Evolutionary conservation across 2,113 vertebrate genomes (phyloP).

Genomic region (Plectropomus leopardus): DNA sequence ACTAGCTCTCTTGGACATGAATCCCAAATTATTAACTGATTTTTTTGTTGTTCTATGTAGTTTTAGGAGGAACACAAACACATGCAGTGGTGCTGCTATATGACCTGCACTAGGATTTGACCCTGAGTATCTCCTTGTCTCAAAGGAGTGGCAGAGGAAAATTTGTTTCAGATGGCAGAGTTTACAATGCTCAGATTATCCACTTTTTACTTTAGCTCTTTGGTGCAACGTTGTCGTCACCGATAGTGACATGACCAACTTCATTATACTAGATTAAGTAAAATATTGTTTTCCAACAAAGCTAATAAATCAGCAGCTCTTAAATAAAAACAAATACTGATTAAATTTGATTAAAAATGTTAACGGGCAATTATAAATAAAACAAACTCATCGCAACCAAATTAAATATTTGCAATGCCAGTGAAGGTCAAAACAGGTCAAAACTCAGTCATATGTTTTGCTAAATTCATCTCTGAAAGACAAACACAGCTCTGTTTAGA

Average conservation of each 20-base stretch:
- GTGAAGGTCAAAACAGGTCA: not conserved
- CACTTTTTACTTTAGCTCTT: not conserved
- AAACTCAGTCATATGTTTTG: not conserved
- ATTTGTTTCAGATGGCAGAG: slow-evolving; percentile 44
- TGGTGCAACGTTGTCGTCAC: slow-evolving; percentile 1
- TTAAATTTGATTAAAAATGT: slow-evolving; percentile 9
- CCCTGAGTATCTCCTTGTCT: not conserved
- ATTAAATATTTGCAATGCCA: slow-evolving; percentile 34
- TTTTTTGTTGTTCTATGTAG: not conserved
- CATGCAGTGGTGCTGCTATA: not conserved
- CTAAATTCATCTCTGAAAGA: slow-evolving; percentile 4
- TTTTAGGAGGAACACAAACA: slow-evolving; percentile 16
- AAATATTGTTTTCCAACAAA: not conserved
- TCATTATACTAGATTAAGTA: not conserved
- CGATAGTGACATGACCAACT: slow-evolving; percentile 14
- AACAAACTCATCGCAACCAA: slow-evolving; percentile 22
- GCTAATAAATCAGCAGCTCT: not conserved
- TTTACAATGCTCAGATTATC: slow-evolving; percentile 1
- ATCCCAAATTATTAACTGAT: not conserved
- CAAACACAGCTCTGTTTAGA: slow-evolving; percentile 8
- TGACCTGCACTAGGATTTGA: slow-evolving; percentile 1
- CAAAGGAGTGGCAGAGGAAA: slow-evolving; percentile 20
- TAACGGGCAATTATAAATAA: slow-evolving; percentile 10
- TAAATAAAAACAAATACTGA: not conserved
- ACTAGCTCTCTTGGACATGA: not conserved